Evolutionary conservation across 2,888 invertebrate species (phyloP).

Genomic region (Perdita meconis): DNA sequence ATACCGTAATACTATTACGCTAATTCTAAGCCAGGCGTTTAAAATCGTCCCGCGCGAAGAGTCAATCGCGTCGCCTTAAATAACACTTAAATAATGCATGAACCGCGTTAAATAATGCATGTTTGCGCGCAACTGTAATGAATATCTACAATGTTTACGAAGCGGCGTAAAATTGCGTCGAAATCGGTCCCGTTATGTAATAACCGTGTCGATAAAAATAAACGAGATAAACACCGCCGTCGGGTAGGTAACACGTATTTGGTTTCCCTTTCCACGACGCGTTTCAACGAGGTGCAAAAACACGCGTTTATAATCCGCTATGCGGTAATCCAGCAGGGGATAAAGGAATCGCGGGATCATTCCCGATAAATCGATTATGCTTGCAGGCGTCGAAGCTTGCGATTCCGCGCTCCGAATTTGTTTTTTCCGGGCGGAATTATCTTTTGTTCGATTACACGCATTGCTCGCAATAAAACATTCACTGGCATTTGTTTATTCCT

Average conservation of each 20-base stretch:
- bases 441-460: neutral
- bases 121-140: neutral
- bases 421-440: neutral
- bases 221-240: too few species aligned
- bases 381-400: too few species aligned
- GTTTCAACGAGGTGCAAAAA: too few species aligned
- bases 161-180: neutral
- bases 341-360: neutral
- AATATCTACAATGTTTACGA: neutral
- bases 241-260: too few species aligned
- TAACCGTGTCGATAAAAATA: slow-evolving; percentile 6
- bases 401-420: neutral
- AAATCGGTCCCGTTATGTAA: slow-evolving; percentile 8
- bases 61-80: slow-evolving; percentile 8
- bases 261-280: too few species aligned
- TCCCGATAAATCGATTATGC: neutral
- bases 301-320: too few species aligned
- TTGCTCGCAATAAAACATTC: neutral
- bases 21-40: too few species aligned
- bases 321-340: too few species aligned
- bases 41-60: too few species aligned
- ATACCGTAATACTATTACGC: too few species aligned
- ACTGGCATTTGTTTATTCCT: slow-evolving; percentile 3
- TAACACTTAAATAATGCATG: slow-evolving; percentile 2
- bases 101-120: neutral